Percentiles rank a stretch among this genome's conserved stretches.
Evolutionary conservation across 2,888 invertebrate species (phyloP).

Genomic region (Drosophila meridiana): DNA sequence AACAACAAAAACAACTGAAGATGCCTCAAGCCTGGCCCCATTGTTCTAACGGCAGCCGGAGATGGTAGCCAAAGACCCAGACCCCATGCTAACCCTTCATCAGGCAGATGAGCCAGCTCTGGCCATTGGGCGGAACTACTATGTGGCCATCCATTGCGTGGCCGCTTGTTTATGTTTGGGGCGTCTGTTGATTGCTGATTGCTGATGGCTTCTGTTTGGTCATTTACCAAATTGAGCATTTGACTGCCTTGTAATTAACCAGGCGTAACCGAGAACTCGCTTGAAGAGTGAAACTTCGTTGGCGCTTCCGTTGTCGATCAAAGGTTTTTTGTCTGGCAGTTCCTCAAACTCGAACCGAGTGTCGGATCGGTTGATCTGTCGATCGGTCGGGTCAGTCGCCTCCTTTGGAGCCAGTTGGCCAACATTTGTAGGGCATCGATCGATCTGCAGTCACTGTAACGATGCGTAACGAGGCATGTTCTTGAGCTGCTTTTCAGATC

Average conservation of each 20-base stretch:
- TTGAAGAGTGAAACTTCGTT: slow-evolving; percentile 46
- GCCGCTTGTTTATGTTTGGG: slow-evolving; percentile 70
- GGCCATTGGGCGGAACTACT: slow-evolving; percentile 46
- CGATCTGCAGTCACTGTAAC: slow-evolving; percentile 52
- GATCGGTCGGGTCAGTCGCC: slow-evolving; percentile 21
- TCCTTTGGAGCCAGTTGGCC: slow-evolving; percentile 26
- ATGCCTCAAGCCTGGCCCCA: slow-evolving; percentile 50
- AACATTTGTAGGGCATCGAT: slow-evolving; percentile 66
- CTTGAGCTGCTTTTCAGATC: slow-evolving; percentile 59
- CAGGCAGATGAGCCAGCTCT: slow-evolving; percentile 32
- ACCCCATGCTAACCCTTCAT: slow-evolving; percentile 5
- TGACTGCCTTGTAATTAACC: slow-evolving; percentile 52
- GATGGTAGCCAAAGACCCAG: slow-evolving; percentile 16
- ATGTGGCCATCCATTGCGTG: slow-evolving; percentile 56
- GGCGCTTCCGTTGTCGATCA: slow-evolving; percentile 62
- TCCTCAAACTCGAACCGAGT: slow-evolving; percentile 1
- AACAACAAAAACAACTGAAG: slow-evolving; percentile 48
- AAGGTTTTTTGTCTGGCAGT: slow-evolving; percentile 7
- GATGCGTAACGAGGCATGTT: slow-evolving; percentile 56
- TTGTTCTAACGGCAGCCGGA: slow-evolving; percentile 51
- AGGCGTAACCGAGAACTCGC: slow-evolving; percentile 57
- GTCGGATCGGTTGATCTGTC: not conserved
- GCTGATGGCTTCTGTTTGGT: slow-evolving; percentile 69
- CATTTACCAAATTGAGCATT: slow-evolving; percentile 71
- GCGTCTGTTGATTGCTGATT: slow-evolving; percentile 28